phyloP scores from a whole-genome alignment of 2,797 vertebrate genomes.

The Liasis olivaceus region DNA sequence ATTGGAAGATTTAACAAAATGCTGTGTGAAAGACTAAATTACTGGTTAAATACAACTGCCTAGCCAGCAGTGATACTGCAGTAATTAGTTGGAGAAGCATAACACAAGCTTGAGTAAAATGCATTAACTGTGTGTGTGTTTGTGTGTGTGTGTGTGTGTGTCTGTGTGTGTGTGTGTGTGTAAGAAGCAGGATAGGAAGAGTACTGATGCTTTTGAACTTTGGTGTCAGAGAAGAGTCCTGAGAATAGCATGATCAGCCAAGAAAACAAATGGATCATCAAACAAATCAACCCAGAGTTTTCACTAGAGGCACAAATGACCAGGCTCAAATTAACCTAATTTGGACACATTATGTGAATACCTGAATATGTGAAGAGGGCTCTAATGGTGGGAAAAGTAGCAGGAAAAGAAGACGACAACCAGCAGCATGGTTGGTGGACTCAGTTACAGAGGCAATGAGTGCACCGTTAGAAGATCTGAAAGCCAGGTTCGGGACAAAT shows the following conservation, averaged over 20 bases:
- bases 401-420: not conserved
- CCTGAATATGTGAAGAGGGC: not conserved
- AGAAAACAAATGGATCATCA: not conserved
- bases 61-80: not conserved
- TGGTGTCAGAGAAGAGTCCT: too few relatives aligned
- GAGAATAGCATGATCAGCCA: not conserved
- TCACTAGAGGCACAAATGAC: not conserved
- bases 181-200: too few relatives aligned
- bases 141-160: too few relatives aligned
- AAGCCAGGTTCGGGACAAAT: not conserved
- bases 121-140: too few relatives aligned
- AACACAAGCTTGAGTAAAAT: not conserved
- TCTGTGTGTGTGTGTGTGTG: too few relatives aligned
- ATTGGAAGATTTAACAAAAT: not conserved
- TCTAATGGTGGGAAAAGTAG: not conserved
- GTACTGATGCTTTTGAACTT: too few relatives aligned
- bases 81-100: not conserved
- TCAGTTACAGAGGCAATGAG: not conserved
- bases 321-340: not conserved
- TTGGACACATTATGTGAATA: not conserved
- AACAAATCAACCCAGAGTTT: not conserved
- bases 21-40: not conserved
- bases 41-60: not conserved
- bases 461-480: not conserved
- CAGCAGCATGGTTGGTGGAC: not conserved